Base-by-base conservation (phyloP, 2,113 vertebrate species). In the Brienomyrus brachyistius region DNA sequence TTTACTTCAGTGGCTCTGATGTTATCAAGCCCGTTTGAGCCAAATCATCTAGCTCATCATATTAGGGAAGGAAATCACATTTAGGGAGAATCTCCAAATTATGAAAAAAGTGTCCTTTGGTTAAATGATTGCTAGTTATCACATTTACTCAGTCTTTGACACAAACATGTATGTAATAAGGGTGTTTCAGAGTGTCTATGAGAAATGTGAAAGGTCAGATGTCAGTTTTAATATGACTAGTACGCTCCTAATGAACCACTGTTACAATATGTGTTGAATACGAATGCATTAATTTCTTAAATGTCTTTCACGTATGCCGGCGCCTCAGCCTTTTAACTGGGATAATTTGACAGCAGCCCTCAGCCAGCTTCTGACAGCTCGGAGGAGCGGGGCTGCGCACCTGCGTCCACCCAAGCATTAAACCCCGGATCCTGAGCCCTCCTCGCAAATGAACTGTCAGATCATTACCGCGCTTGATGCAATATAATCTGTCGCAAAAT, bases 401-500 rank as follows among this genome's bases (percentile, higher is more conserved):
- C 97, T 99, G 97, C 94, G 95, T 96, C 97, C 97, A 96, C 95
- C 97, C 93, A 92, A 95, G 95, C 96, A 96, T 97, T 97, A 97
- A 97, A 96, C 95, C 96, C 97, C 96, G 97, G 96, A 96, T 97
- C 95, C 94, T 97, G 97, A 97, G 97, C 97, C 96, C 96, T 96
- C 93, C 95, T 97, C 98, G 98, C 97, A 98, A 98, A 98, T 97
- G 98, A 99, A 98, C 98, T 98, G 98, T 99, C 98, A 99, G 97
- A 98, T 99, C 98, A 98, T 99, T 98, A 98, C 98, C 95, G 97
- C 91, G 94, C 97, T 96, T 99, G 98, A 99, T 98, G 97, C 98
- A 97, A 97, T 97, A 98, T 99, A 98, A 99, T 99, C 98, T 98
- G 97, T 99, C 97, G 98, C 95, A 94, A 96, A 99, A 99, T 98